These are phyloP conservation scores for Eupithecia insigniata DNA, from an alignment of 2,888 invertebrate genomes.

Conservation along the genomic window DNA sequence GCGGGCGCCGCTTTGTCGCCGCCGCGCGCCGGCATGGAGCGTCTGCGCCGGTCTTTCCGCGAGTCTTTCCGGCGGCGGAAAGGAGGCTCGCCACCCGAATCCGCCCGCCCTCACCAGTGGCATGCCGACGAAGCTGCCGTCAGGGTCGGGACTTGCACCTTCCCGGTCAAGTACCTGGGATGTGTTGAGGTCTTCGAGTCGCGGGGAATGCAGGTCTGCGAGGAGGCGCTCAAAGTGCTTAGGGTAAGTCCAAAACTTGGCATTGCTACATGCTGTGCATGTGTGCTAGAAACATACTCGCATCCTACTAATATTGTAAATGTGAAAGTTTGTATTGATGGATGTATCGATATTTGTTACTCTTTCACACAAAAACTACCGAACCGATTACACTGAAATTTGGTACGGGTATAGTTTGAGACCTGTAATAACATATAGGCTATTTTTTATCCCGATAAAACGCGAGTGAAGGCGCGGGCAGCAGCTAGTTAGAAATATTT, in stretches of 20 bases:
- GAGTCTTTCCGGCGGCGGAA: conserved; percentile 97
- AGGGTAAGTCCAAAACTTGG: conserved; percentile 86
- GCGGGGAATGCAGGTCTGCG: conserved; percentile 99
- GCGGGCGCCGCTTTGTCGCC: conserved; percentile 79
- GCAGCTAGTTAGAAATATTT: no score
- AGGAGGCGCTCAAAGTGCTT: conserved; percentile 98
- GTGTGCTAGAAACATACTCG: no score
- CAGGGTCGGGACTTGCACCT: conserved; percentile 97
- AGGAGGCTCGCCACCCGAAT: conserved; percentile 91
- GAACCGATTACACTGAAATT: no score
- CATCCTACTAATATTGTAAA: no score
- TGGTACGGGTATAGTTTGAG: no score
- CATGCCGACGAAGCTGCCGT: conserved; percentile 99
- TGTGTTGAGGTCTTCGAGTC: conserved; percentile 99
- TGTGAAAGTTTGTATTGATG: no score
- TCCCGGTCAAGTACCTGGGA: conserved; percentile 99
- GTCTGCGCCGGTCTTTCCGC: conserved; percentile 93
- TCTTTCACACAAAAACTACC: no score
- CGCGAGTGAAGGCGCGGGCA: no score
- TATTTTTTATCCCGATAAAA: no score
- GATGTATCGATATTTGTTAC: no score
- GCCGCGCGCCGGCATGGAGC: conserved; percentile 90
- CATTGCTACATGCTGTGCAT: no score
- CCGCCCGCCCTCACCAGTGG: conserved; percentile 98
- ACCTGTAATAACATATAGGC: no score